Evolutionary conservation across 1,140 invertebrate genomes (phyloP).

Genomic region (Habropoda laboriosa): DNA sequence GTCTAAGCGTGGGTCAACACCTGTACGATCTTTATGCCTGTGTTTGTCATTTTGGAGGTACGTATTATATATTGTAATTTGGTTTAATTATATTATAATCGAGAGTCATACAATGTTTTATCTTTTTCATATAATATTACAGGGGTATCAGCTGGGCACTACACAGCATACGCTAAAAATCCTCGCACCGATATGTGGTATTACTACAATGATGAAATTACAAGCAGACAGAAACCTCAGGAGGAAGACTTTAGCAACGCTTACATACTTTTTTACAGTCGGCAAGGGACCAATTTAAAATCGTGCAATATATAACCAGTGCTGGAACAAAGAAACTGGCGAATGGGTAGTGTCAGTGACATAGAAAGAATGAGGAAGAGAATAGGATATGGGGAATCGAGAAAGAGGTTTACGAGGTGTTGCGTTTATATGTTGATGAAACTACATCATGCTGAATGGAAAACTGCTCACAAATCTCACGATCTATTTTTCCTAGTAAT

Average conservation of each 20-base stretch:
- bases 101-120: background rate
- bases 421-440: slow-evolving; percentile 8
- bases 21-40: slow-evolving; percentile 87
- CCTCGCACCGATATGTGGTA: slow-evolving; percentile 85
- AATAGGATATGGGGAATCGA: slow-evolving; percentile 12
- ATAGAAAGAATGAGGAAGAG: slow-evolving; percentile 12
- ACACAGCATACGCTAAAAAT: slow-evolving; percentile 87
- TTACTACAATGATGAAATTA: slow-evolving; percentile 87
- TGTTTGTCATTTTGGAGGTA: slow-evolving; percentile 89
- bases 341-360: slow-evolving; percentile 41
- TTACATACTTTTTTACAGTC: slow-evolving; percentile 88
- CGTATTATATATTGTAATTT: slow-evolving; percentile 44
- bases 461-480: slow-evolving; percentile 19
- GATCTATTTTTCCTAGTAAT: slow-evolving; percentile 32
- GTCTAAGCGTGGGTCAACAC: slow-evolving; percentile 81
- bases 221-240: slow-evolving; percentile 83
- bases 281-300: slow-evolving; percentile 82
- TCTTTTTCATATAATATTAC: slow-evolving; percentile 56
- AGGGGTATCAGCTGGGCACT: slow-evolving; percentile 87
- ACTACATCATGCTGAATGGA: slow-evolving; percentile 14
- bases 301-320: slow-evolving; percentile 79
- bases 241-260: slow-evolving; percentile 86
- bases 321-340: slow-evolving; percentile 54
- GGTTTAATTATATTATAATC: background rate
- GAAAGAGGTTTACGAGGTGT: slow-evolving; percentile 19